A percentile compares a stretch with the other conserved stretches of the same genome.
Conservation (phyloP, 2,888 invertebrate species). For the Blastobasis adustella region DNA sequence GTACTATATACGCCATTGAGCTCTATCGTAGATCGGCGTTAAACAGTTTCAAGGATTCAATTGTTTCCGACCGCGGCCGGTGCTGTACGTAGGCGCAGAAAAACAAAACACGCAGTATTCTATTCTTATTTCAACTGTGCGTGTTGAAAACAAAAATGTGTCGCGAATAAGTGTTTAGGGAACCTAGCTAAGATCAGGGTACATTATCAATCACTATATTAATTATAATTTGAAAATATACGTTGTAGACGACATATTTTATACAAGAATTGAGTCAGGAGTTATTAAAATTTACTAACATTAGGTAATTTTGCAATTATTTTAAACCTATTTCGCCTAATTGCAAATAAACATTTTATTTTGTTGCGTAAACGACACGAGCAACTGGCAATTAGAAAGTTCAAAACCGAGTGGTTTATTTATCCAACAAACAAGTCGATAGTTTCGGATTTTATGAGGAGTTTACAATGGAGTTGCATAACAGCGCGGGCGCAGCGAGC, state of each 20-base stretch:
- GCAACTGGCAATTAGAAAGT: too few species aligned
- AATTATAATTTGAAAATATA: too few species aligned
- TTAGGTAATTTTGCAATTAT: slow-evolving; percentile 18
- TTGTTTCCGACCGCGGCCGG: slow-evolving; percentile 25
- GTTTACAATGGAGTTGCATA: slow-evolving; percentile 62
- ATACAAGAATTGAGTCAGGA: neutral
- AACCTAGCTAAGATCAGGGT: too few species aligned
- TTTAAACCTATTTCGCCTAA: slow-evolving; percentile 22
- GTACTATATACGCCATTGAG: slow-evolving; percentile 5
- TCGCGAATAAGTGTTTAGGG: too few species aligned
- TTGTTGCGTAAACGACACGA: too few species aligned
- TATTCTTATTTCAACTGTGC: too few species aligned
- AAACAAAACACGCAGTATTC: neutral
- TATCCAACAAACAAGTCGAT: slow-evolving; percentile 8
- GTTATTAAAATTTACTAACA: neutral
- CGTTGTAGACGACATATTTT: too few species aligned
- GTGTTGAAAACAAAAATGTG: too few species aligned
- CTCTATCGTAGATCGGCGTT: slow-evolving; percentile 11
- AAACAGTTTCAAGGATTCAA: slow-evolving; percentile 30
- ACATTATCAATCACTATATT: too few species aligned
- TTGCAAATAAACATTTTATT: slow-evolving; percentile 26
- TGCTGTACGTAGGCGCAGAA: slow-evolving; percentile 15
- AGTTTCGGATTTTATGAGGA: slow-evolving; percentile 46
- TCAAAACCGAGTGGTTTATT: too few species aligned
- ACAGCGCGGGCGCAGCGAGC: slow-evolving; percentile 34